Percentiles rank a stretch among this genome's conserved stretches.
These are phyloP conservation scores for Coremacera marginata DNA, from an alignment of 2,888 invertebrate genomes.

Conservation along the genomic window DNA sequence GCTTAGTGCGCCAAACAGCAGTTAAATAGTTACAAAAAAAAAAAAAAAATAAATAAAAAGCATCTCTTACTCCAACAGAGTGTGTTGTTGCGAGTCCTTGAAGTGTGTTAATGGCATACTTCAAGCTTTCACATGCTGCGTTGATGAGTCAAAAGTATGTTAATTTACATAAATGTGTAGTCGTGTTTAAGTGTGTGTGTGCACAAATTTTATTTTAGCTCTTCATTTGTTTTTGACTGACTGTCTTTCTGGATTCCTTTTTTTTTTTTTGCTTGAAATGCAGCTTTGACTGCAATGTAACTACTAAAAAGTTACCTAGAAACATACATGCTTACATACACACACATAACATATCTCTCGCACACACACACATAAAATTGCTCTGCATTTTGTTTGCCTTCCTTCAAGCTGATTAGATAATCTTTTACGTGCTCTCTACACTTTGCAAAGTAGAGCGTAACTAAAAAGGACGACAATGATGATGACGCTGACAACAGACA, in stretches of 20 bases:
- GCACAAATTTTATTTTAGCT: too few relatives aligned
- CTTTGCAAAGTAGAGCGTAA: slow-evolving; percentile 5
- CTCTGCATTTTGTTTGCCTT: neutral
- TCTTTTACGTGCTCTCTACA: neutral
- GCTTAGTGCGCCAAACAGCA: too few relatives aligned
- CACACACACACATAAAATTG: neutral
- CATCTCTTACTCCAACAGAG: too few relatives aligned
- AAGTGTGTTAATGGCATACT: neutral
- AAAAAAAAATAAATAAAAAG: too few relatives aligned
- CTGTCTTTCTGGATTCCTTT: neutral
- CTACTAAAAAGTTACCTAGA: neutral
- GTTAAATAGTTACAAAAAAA: too few relatives aligned
- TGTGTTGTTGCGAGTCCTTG: neutral
- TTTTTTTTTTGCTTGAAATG: neutral
- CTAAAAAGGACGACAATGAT: neutral
- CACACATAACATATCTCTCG: neutral
- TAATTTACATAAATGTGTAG: too few relatives aligned
- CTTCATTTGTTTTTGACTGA: neutral
- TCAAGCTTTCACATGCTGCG: neutral
- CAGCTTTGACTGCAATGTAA: neutral
- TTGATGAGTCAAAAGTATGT: too few relatives aligned
- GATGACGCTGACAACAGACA: neutral
- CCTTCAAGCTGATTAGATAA: slow-evolving; percentile 8
- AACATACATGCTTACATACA: neutral
- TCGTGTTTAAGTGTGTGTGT: too few relatives aligned